A percentile compares a stretch with the other conserved stretches of the same genome.
Evolutionary conservation across 2,113 vertebrate species (phyloP).

Genomic region (Tor tambroides): DNA sequence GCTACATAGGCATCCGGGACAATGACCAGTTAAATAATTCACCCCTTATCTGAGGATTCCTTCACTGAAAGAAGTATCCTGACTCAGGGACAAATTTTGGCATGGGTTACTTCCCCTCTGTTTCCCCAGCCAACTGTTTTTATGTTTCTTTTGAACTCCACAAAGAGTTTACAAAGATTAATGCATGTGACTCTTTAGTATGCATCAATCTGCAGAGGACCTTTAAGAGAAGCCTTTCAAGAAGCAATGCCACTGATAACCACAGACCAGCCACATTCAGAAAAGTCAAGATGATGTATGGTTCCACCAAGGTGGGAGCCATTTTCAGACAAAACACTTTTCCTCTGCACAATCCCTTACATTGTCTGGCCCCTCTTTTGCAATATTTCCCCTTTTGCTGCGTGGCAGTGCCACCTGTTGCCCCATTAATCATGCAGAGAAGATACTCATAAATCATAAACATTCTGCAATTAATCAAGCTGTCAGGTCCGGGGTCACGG

Average conservation of each 20-base stretch:
- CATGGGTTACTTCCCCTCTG: slow-evolving; percentile 13
- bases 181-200: slow-evolving; percentile 58
- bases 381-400: slow-evolving; percentile 87
- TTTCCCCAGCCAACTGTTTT: slow-evolving; percentile 43
- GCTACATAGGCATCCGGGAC: slow-evolving; percentile 55
- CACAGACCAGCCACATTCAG: slow-evolving; percentile 69
- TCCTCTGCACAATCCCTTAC: slow-evolving; percentile 70
- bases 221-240: slow-evolving; percentile 65
- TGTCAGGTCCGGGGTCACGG: slow-evolving; percentile 93
- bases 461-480: slow-evolving; percentile 99
- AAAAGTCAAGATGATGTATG: slow-evolving; percentile 82
- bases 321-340: slow-evolving; percentile 73
- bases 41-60: slow-evolving; percentile 36
- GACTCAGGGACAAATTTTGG: slow-evolving; percentile 49
- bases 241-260: slow-evolving; percentile 63
- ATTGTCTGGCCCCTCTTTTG: slow-evolving; percentile 76
- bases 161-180: slow-evolving; percentile 58
- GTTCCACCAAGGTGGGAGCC: slow-evolving; percentile 70
- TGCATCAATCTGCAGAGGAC: slow-evolving; percentile 54
- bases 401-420: slow-evolving; percentile 97
- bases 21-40: slow-evolving; percentile 44
- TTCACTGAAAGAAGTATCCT: slow-evolving; percentile 41
- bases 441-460: slow-evolving; percentile 99
- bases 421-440: slow-evolving; percentile 96
- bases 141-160: slow-evolving; percentile 52